Percentiles rank a stretch among this genome's conserved stretches.
phyloP scores from a whole-genome alignment of 2,113 vertebrate genomes.

The Oncorhynchus clarkii region DNA sequence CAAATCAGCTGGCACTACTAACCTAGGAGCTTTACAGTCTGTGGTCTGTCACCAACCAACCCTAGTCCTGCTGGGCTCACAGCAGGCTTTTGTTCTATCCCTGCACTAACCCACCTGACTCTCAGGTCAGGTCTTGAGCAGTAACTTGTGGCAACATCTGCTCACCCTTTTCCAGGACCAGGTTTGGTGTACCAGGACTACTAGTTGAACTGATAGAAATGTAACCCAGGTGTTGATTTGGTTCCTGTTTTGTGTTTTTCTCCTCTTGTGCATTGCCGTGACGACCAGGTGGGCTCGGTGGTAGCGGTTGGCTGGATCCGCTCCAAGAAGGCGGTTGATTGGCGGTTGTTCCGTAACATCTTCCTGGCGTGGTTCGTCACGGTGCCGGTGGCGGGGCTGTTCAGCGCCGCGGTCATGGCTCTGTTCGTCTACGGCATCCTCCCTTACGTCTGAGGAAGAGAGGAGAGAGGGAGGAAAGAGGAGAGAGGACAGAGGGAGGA shows the following conservation, averaged over 20 bases:
- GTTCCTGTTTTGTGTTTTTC: conserved; percentile 1
- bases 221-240: conserved; percentile 37
- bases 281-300: conserved; percentile 90
- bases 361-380: conserved; percentile 99
- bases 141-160: no score
- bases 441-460: conserved; percentile 81
- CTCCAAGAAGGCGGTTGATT: conserved; percentile 94
- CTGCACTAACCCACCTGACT: conserved; percentile 32
- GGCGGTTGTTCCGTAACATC: conserved; percentile 97
- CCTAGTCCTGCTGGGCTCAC: neutral
- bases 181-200: neutral
- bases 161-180: neutral
- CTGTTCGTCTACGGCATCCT: conserved; percentile 89
- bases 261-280: neutral
- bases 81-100: neutral
- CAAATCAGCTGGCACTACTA: conserved; percentile 22
- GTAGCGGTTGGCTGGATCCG: conserved; percentile 98
- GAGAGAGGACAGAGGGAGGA: no score
- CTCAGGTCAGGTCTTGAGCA: neutral
- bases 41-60: neutral
- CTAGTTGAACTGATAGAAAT: neutral
- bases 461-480: conserved; percentile 1
- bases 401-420: conserved; percentile 96
- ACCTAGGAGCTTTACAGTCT: neutral
- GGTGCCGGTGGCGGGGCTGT: conserved; percentile 91